Percentiles rank a stretch among this genome's conserved stretches.
These are phyloP conservation scores for Meta bourneti DNA, from an alignment of 2,888 invertebrate genomes.

Conservation along the genomic window DNA sequence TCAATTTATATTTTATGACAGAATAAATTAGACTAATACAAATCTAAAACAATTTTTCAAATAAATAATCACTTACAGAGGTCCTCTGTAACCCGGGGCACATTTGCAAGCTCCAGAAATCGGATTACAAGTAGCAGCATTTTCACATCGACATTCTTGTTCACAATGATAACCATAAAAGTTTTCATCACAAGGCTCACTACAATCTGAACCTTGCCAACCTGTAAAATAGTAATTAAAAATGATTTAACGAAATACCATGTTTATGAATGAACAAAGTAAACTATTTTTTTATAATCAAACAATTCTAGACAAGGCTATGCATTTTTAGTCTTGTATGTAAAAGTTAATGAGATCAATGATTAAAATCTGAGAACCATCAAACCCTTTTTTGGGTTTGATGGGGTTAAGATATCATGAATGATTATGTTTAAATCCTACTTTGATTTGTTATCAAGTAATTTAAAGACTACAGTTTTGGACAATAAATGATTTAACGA, in stretches of 20 bases:
- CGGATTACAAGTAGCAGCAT: slow-evolving; percentile 80
- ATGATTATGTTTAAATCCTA: too few relatives aligned
- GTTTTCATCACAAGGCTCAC: slow-evolving; percentile 77
- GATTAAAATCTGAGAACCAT: too few relatives aligned
- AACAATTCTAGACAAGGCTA: background rate
- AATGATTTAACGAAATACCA: background rate
- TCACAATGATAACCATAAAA: slow-evolving; percentile 78
- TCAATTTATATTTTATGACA: too few relatives aligned
- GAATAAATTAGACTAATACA: background rate
- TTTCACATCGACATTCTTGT: slow-evolving; percentile 78
- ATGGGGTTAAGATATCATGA: too few relatives aligned
- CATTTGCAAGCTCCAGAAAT: slow-evolving; percentile 80
- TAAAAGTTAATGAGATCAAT: background rate
- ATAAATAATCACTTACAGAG: slow-evolving; percentile 74
- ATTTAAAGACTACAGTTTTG: too few relatives aligned
- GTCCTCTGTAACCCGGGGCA: slow-evolving; percentile 77
- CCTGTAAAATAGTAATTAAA: slow-evolving; percentile 51
- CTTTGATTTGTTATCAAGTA: too few relatives aligned
- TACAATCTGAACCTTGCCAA: slow-evolving; percentile 77
- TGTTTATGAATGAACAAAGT: too few relatives aligned
- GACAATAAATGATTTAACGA: too few relatives aligned
- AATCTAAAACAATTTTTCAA: background rate
- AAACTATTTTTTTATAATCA: background rate
- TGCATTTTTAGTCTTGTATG: background rate
- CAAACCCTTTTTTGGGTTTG: too few relatives aligned